These are phyloP conservation scores for Athalia circularis DNA, from an alignment of 2,888 invertebrate species.

Conservation along the genomic window DNA sequence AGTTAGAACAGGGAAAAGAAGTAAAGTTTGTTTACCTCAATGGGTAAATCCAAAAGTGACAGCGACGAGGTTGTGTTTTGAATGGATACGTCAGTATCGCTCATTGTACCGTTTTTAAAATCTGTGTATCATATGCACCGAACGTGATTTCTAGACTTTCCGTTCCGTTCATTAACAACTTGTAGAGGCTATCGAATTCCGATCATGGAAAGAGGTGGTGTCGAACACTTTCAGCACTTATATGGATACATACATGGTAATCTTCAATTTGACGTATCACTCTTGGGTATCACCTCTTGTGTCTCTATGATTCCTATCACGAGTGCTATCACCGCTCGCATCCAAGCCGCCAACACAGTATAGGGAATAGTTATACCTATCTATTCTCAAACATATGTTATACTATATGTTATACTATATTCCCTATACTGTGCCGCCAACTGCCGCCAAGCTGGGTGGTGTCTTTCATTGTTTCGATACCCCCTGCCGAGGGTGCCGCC, in stretches of 20 bases:
- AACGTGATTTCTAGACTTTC: background rate
- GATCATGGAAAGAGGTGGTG: background rate
- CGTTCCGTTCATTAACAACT: background rate
- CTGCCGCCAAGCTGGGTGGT: too few relatives aligned
- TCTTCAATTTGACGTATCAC: constrained; percentile 6
- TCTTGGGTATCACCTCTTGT: constrained; percentile 45
- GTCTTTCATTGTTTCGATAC: too few relatives aligned
- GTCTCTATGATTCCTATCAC: too few relatives aligned
- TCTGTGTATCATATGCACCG: background rate
- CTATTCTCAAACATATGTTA: too few relatives aligned
- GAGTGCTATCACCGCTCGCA: too few relatives aligned
- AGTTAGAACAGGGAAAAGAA: background rate
- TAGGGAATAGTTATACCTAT: too few relatives aligned
- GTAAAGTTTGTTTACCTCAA: constrained; percentile 59
- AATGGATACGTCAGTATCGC: constrained; percentile 12
- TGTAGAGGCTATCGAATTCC: background rate
- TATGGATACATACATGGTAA: background rate
- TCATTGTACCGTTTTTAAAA: constrained; percentile 27
- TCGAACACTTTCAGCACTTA: background rate
- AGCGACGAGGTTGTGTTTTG: constrained; percentile 47
- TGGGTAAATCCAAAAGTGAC: constrained; percentile 65
- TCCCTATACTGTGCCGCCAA: too few relatives aligned
- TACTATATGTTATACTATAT: too few relatives aligned
- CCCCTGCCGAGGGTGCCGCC: too few relatives aligned
- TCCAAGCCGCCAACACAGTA: too few relatives aligned